Evolutionary conservation across 2,888 invertebrate genomes (phyloP).

Genomic region (Nomada fucata): DNA sequence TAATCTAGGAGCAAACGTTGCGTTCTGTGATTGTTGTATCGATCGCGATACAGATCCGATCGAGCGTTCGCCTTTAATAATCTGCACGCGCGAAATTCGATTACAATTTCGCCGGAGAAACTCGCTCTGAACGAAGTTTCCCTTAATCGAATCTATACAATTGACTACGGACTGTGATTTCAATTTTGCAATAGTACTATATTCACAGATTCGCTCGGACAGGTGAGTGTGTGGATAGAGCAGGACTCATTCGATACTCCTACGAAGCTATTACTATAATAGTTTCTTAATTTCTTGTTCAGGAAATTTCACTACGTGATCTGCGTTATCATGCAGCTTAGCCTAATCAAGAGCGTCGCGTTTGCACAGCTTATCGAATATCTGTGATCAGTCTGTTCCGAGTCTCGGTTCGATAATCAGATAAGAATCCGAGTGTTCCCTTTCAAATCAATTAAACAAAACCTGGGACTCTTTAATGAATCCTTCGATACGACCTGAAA

Average conservation of each 20-base stretch:
- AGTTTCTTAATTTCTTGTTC: not conserved
- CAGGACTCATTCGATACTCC: not conserved
- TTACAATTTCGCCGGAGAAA: not conserved
- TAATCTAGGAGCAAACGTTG: not conserved
- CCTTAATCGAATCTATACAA: not conserved
- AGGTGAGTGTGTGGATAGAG: not conserved
- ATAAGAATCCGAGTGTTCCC: not conserved
- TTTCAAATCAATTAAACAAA: not conserved
- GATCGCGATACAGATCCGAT: not conserved
- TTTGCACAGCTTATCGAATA: conserved; percentile 50
- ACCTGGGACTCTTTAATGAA: not conserved
- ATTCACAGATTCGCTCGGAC: conserved; percentile 3
- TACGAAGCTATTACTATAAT: not conserved
- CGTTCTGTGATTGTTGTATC: not conserved
- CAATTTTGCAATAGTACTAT: not conserved
- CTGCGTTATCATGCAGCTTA: conserved; percentile 40
- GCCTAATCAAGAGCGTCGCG: conserved; percentile 53
- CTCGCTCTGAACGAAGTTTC: not conserved
- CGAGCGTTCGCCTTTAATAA: not conserved
- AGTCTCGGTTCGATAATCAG: conserved; percentile 17
- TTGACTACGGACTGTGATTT: conserved; percentile 4
- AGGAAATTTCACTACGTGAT: not conserved
- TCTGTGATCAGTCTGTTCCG: conserved; percentile 41
- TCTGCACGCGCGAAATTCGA: not conserved
- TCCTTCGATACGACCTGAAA: not conserved